Base-by-base conservation (phyloP, 1,140 invertebrate species). In the Nixonia krombeini region DNA sequence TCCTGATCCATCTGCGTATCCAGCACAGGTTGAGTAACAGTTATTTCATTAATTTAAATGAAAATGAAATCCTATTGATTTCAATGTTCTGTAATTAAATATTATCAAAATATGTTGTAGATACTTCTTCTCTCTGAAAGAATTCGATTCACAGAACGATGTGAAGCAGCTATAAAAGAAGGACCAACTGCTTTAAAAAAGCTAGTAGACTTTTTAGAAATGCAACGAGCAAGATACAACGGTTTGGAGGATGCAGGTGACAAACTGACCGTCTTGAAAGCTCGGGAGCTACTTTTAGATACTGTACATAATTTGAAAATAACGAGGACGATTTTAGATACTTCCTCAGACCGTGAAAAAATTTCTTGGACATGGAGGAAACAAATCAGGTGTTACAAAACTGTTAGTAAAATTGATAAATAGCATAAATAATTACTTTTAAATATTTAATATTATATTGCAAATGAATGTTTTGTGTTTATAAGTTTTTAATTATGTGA, bases 241-340 rank as follows among this genome's bases (percentile, higher is more conserved):
- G 78, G 77, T 1, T 28, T 85, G 9, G 84, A 85, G 23, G 76
- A 83, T 16, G 55, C 74, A 9, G 74, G 75, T 0, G 78, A 90
- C 42, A 88, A 88, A 62, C 73, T 90, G 50, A 81, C 71, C 0
- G 74, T 76, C 0, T 38, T 83, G 7, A 90, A 90, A 74, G 89
- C 91, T 4, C 76, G 80, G 0, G 73, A 73, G 7, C 86, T 99
- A n/a, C 90, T 99, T 57, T 82, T 99, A 46, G 97, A 99, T 77
- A 92, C 94, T 0, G 95, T 98, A 55, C 94, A 99, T 87, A 92
- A 96, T 80, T 90, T 96, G 29, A 87, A 90, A 49, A 89, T 99
- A 2, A 89, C 98, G 8, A 90, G 93, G 70, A 86, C 90, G 68
- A 85, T 99, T 9, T 87, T 96, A 23, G 82, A 88, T 9, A 72